phyloP scores from a whole-genome alignment of 2,113 vertebrate genomes.

The Oenanthe oenanthe region DNA sequence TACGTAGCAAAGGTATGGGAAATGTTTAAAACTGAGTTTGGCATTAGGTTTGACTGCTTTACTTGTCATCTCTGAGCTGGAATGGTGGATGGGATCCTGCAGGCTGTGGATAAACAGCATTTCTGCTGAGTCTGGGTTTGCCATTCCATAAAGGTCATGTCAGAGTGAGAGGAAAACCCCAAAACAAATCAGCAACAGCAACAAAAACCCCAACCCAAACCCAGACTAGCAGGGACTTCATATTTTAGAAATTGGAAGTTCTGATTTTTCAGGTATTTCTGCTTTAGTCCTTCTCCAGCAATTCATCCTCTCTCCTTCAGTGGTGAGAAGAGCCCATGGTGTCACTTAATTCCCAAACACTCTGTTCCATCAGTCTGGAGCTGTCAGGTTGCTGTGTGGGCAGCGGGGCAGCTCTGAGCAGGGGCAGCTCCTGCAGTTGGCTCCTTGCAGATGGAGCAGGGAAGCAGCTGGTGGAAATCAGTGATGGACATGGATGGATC shows the following conservation, averaged over 20 bases:
- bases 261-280: background rate
- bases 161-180: background rate
- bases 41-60: background rate
- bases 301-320: background rate
- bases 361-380: background rate
- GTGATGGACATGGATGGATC: fast-evolving
- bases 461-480: background rate
- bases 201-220: background rate
- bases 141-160: background rate
- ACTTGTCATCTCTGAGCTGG: background rate
- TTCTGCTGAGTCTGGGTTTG: background rate
- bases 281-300: background rate
- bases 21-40: background rate
- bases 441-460: background rate
- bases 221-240: background rate
- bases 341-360: background rate
- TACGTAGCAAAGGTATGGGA: background rate
- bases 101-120: background rate
- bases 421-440: background rate
- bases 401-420: background rate
- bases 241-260: background rate
- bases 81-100: background rate
- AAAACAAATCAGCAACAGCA: background rate
- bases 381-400: fast-evolving
- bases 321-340: background rate